These are phyloP conservation scores for Lithobates sylvaticus DNA, from an alignment of 2,797 vertebrate species.

Conservation along the genomic window DNA sequence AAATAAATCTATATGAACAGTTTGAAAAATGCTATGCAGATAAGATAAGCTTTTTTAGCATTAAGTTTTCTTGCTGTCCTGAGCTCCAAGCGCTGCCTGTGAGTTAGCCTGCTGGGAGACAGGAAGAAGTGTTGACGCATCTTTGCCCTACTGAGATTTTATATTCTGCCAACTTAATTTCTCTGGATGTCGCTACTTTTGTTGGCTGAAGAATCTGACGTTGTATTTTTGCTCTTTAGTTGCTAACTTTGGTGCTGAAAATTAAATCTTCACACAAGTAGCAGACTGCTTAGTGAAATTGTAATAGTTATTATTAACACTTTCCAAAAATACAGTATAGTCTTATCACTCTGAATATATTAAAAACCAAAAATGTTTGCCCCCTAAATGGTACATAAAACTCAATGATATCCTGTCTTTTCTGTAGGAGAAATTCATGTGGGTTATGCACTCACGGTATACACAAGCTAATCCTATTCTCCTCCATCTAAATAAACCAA, in stretches of 20 bases:
- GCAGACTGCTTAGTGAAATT: background rate
- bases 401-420: background rate
- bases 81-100: slow-evolving; percentile 18
- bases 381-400: background rate
- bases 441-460: background rate
- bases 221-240: slow-evolving; percentile 20
- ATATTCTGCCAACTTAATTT: slow-evolving; percentile 33
- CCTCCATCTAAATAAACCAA: background rate
- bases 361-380: too few species aligned
- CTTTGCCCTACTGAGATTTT: slow-evolving; percentile 45
- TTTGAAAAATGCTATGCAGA: slow-evolving; percentile 58
- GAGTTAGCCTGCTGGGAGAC: slow-evolving; percentile 43
- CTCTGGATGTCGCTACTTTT: slow-evolving; percentile 45
- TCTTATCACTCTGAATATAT: background rate
- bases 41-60: slow-evolving; percentile 57
- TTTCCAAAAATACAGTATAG: background rate
- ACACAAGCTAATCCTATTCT: background rate
- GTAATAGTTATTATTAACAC: slow-evolving; percentile 5
- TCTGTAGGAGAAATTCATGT: background rate
- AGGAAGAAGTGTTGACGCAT: slow-evolving; percentile 54
- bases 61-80: slow-evolving; percentile 36
- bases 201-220: slow-evolving; percentile 5
- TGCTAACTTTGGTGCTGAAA: slow-evolving; percentile 46
- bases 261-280: slow-evolving; percentile 30
- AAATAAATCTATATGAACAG: slow-evolving; percentile 59